Evolutionary conservation across 2,113 vertebrate genomes (phyloP).

Genomic region (Carlito syrichta): DNA sequence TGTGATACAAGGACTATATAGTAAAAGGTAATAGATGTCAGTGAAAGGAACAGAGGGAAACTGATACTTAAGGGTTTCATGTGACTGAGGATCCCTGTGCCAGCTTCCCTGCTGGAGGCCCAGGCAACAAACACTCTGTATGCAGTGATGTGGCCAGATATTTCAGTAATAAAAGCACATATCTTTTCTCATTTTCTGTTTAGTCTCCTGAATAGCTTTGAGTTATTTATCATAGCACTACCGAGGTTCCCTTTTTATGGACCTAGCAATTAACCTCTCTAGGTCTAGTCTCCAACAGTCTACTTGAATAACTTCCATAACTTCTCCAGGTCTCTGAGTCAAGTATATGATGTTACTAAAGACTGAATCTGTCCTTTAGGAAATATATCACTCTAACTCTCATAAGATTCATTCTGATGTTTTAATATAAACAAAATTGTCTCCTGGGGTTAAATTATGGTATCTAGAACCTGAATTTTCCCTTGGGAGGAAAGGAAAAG

Average conservation of each 20-base stretch:
- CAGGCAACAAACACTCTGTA: not conserved
- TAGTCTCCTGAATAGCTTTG: not conserved
- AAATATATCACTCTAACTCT: not conserved
- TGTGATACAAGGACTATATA: not conserved
- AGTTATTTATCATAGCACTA: not conserved
- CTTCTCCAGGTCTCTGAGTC: not conserved
- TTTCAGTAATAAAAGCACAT: not conserved
- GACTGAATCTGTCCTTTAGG: not conserved
- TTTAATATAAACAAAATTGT: not conserved
- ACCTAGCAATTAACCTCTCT: not conserved
- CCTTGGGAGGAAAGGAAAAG: not conserved
- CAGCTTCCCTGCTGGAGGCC: not conserved
- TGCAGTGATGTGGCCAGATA: not conserved
- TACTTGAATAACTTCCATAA: not conserved
- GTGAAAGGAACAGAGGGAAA: not conserved
- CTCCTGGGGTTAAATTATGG: not conserved
- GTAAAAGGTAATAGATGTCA: not conserved
- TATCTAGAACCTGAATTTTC: not conserved
- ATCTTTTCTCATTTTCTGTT: not conserved
- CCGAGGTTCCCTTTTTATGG: not conserved
- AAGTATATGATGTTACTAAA: not conserved
- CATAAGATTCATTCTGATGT: not conserved
- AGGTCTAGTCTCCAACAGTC: not conserved
- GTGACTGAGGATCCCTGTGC: not conserved
- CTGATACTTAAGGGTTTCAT: not conserved